These are phyloP conservation scores for Orbicella faveolata DNA, from an alignment of 64 coral and sea anemone genomes.

Conservation along the genomic window DNA sequence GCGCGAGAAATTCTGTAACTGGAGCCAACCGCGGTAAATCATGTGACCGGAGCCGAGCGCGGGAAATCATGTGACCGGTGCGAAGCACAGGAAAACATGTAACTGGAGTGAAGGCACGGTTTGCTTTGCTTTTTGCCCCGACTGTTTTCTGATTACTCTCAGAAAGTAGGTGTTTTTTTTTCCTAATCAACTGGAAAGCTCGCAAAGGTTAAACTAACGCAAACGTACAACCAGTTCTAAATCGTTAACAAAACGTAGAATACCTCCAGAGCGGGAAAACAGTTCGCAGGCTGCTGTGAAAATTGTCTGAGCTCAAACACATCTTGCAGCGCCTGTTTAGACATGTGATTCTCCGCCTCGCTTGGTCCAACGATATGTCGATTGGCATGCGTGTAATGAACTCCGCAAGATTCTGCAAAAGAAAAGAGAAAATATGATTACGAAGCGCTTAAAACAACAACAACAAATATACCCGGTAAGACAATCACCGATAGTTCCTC, in stretches of 20 bases:
- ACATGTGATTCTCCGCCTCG: conserved; percentile 91
- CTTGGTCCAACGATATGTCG: conserved; percentile 72
- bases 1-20: too few species aligned
- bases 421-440: neutral
- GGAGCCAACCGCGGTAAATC: too few species aligned
- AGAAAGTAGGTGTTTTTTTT: too few species aligned
- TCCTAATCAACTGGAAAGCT: neutral
- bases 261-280: conserved; percentile 83
- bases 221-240: neutral
- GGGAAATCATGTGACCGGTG: too few species aligned
- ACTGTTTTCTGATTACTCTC: too few species aligned
- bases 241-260: neutral
- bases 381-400: conserved; percentile 83
- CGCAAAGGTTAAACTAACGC: neutral
- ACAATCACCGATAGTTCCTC: too few species aligned
- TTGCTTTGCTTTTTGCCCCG: too few species aligned
- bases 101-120: too few species aligned
- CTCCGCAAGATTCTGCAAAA: conserved; percentile 77
- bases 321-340: conserved; percentile 79
- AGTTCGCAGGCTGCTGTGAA: conserved; percentile 96
- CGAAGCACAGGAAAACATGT: too few species aligned
- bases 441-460: neutral
- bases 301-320: conserved; percentile 86
- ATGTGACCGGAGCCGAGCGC: too few species aligned
- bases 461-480: neutral